phyloP scores from a whole-genome alignment of 2,888 invertebrate species.

The Drosophila maculinotata region DNA sequence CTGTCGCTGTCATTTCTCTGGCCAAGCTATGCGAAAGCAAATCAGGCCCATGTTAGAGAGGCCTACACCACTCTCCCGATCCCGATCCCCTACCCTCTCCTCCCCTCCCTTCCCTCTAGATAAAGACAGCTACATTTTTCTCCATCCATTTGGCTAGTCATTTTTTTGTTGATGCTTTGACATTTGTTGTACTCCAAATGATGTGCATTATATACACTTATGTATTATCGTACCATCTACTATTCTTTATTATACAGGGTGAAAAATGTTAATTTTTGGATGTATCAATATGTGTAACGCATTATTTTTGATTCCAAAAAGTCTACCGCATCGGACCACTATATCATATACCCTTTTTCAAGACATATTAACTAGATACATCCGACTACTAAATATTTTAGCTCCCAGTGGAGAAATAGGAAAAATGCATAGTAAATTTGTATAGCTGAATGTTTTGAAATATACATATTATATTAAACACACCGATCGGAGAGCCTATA shows the following conservation, averaged over 20 bases:
- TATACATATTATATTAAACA: no score
- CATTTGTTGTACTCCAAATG: conserved; percentile 39
- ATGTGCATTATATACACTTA: conserved; percentile 24
- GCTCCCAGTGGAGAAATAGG: no score
- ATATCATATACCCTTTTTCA: no score
- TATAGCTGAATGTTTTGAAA: no score
- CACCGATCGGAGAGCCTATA: no score
- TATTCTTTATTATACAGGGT: neutral
- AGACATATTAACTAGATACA: no score
- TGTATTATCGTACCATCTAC: conserved; percentile 3
- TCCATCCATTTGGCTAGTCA: conserved; percentile 16
- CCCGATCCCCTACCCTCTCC: neutral
- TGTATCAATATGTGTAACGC: neutral
- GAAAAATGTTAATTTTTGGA: neutral
- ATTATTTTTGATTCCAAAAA: neutral
- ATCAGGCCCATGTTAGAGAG: conserved; percentile 58
- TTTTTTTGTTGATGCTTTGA: conserved; percentile 33
- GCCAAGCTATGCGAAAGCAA: conserved; percentile 52
- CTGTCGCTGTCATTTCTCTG: conserved; percentile 55
- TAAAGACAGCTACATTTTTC: conserved; percentile 36
- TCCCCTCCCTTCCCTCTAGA: conserved; percentile 25
- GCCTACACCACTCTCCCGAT: conserved; percentile 31
- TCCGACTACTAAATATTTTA: no score
- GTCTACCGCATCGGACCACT: no score
- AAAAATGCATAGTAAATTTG: no score